A percentile compares a stretch with the other conserved stretches of the same genome.
phyloP scores from a whole-genome alignment of 1,140 invertebrate genomes.

The Teleopsis dalmanni region DNA sequence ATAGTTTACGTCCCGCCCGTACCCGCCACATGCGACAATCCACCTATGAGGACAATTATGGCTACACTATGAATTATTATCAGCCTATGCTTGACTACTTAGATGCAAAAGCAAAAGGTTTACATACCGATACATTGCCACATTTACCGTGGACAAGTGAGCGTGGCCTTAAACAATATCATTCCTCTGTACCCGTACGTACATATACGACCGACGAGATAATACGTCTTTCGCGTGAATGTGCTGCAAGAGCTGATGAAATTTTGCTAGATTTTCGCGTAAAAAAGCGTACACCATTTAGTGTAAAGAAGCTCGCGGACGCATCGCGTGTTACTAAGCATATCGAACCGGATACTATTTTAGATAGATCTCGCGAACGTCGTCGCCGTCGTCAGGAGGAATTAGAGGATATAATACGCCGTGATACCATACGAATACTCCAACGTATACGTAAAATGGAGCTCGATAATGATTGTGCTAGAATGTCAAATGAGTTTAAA shows the following conservation, averaged over 20 bases:
- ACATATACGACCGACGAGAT: slow-evolving; percentile 59
- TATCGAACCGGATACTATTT: slow-evolving; percentile 51
- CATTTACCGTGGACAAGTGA: slow-evolving; percentile 69
- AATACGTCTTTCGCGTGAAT: slow-evolving; percentile 53
- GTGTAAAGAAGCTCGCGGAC: slow-evolving; percentile 57
- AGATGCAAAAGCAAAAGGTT: slow-evolving; percentile 50
- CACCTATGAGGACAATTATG: slow-evolving; percentile 72
- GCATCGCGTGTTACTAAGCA: slow-evolving; percentile 59
- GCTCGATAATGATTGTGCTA: slow-evolving; percentile 36
- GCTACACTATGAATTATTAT: slow-evolving; percentile 70
- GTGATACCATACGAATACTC: slow-evolving; percentile 44
- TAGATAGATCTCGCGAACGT: slow-evolving; percentile 47
- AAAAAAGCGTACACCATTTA: slow-evolving; percentile 59
- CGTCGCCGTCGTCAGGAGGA: slow-evolving; percentile 47
- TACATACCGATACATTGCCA: slow-evolving; percentile 47
- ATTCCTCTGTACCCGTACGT: slow-evolving; percentile 49
- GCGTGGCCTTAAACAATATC: slow-evolving; percentile 53
- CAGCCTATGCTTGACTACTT: slow-evolving; percentile 78
- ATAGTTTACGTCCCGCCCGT: slow-evolving; percentile 39
- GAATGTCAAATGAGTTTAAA: slow-evolving; percentile 49
- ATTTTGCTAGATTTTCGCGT: slow-evolving; percentile 55
- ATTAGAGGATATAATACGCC: slow-evolving; percentile 43
- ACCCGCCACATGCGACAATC: slow-evolving; percentile 33
- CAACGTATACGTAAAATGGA: slow-evolving; percentile 41
- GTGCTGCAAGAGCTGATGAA: slow-evolving; percentile 58